Conservation (phyloP, 2,113 vertebrate species). For the Amazona vittata region DNA sequence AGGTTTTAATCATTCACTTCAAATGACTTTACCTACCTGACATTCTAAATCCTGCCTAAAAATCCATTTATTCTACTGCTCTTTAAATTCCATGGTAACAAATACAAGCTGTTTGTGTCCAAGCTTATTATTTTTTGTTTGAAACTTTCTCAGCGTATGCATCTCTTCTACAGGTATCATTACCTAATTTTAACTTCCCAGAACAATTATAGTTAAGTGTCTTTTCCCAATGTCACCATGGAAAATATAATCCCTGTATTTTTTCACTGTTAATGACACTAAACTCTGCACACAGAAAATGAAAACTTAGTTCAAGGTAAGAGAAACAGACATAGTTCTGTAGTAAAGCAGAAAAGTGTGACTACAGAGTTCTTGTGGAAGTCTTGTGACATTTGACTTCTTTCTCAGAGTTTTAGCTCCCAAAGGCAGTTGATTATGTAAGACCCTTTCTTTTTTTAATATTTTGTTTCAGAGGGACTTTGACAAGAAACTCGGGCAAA, state of each 20-base stretch:
- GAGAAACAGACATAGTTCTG: not conserved
- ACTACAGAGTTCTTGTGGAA: not conserved
- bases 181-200: not conserved
- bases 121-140: not conserved
- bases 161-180: not conserved
- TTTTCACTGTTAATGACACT: not conserved
- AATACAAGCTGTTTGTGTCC: not conserved
- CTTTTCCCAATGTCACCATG: not conserved
- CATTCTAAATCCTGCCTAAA: not conserved
- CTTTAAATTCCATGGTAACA: not conserved
- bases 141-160: not conserved
- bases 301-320: not conserved
- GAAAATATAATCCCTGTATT: not conserved
- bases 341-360: not conserved
- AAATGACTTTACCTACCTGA: not conserved
- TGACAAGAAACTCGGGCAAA: not conserved
- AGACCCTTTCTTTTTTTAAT: not conserved
- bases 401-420: not conserved
- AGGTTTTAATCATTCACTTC: not conserved
- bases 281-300: not conserved
- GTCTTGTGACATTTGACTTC: not conserved
- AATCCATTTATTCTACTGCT: not conserved
- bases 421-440: not conserved
- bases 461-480: not conserved
- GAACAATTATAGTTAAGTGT: not conserved